Percentiles rank a stretch among this genome's conserved stretches.
Conservation (phyloP, 2,113 vertebrate species). For the Oryctolagus cuniculus region mOryCun1.1 NC_091448.1:42976001-42976500, state of each 20-base stretch:
- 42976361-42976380: no score
- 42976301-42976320: neutral
- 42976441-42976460: no score
- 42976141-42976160: conserved; percentile 47
- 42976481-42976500: no score
- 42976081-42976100: conserved; percentile 17
- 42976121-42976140: conserved; percentile 11
- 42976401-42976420: no score
- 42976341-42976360: neutral
- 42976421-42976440: no score
- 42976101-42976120: conserved; percentile 38
- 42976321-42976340: conserved; percentile 50
- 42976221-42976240: neutral
- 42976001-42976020: neutral
- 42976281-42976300: neutral
- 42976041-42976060: neutral
- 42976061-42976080: neutral
- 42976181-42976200: neutral
- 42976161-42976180: neutral
- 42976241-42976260: neutral
- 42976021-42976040: neutral
- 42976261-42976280: conserved; percentile 16
- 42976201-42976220: conserved; percentile 6
- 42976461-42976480: no score
- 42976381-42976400: no score